These are phyloP conservation scores for Drosophila fungiperda DNA, from an alignment of 2,888 invertebrate species.

Conservation along the genomic window DNA sequence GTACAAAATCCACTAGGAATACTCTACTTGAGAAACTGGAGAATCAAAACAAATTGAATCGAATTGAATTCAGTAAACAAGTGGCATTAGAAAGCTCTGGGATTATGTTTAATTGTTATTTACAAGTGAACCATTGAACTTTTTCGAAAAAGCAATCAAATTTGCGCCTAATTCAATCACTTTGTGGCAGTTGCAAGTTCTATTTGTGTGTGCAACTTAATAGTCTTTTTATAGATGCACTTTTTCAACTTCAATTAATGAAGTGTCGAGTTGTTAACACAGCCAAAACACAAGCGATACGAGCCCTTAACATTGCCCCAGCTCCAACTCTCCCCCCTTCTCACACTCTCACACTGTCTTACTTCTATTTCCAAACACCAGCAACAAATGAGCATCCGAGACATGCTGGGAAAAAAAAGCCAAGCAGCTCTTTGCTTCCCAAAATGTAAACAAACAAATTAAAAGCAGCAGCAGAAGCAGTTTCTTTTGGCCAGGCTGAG, in stretches of 20 bases:
- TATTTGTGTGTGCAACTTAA: conserved; percentile 69
- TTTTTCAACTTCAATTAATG: conserved; percentile 80
- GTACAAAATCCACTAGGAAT: conserved; percentile 35
- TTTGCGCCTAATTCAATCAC: conserved; percentile 58
- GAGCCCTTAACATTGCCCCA: conserved; percentile 22
- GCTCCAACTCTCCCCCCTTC: background rate
- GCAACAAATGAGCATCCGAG: conserved; percentile 36
- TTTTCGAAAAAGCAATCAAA: conserved; percentile 71
- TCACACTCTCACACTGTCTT: background rate
- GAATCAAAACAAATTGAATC: conserved; percentile 6
- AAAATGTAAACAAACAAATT: conserved; percentile 80
- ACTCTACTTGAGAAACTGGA: conserved; percentile 43
- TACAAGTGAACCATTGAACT: conserved; percentile 68
- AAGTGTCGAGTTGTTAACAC: conserved; percentile 81
- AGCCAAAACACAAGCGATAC: conserved; percentile 65
- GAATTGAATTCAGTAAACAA: conserved; percentile 53
- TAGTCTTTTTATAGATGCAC: conserved; percentile 80
- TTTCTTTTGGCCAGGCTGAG: conserved; percentile 40
- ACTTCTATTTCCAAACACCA: conserved; percentile 70
- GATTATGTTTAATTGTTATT: conserved; percentile 37
- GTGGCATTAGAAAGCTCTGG: conserved; percentile 48
- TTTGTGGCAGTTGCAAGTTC: conserved; percentile 35
- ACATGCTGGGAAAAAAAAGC: conserved; percentile 63
- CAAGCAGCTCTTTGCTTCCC: conserved; percentile 51
- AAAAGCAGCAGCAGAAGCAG: conserved; percentile 60